phyloP scores from a whole-genome alignment of 2,888 invertebrate species.

The Glyphotaelius pellucidus region DNA sequence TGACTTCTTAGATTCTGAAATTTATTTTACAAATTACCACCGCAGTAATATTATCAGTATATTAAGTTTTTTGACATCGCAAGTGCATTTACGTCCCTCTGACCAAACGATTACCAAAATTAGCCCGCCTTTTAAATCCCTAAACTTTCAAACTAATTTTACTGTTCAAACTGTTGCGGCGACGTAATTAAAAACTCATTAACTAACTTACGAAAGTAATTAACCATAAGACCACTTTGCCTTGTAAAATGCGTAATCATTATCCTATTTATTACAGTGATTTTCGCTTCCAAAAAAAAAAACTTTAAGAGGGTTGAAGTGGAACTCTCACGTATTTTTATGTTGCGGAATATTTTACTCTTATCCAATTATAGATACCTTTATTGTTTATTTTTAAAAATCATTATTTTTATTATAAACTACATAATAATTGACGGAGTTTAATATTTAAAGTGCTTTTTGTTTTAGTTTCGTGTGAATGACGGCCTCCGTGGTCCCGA shows the following conservation, averaged over 20 bases:
- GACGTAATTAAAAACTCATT: conserved; percentile 43
- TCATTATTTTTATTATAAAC: neutral
- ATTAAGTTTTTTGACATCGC: neutral
- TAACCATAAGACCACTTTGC: conserved; percentile 4
- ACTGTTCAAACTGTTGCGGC: conserved; percentile 28
- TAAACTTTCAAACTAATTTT: neutral
- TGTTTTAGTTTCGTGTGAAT: too few relatives aligned
- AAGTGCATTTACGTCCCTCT: neutral
- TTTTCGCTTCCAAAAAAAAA: neutral
- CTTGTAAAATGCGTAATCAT: conserved; percentile 26
- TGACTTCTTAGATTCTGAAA: neutral
- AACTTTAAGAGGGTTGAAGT: neutral
- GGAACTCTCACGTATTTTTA: neutral
- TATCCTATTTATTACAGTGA: neutral
- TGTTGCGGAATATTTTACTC: neutral
- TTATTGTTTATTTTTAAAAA: too few relatives aligned
- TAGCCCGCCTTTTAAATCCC: neutral
- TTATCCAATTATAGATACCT: neutral
- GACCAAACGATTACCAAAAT: neutral
- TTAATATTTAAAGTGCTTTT: neutral
- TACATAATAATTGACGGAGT: neutral
- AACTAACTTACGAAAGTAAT: conserved; percentile 43
- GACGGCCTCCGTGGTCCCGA: too few relatives aligned
- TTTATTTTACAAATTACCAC: neutral
- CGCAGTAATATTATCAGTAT: neutral